Base-by-base conservation (phyloP, 2,888 invertebrate species). In the Diarsia brunnea region DNA sequence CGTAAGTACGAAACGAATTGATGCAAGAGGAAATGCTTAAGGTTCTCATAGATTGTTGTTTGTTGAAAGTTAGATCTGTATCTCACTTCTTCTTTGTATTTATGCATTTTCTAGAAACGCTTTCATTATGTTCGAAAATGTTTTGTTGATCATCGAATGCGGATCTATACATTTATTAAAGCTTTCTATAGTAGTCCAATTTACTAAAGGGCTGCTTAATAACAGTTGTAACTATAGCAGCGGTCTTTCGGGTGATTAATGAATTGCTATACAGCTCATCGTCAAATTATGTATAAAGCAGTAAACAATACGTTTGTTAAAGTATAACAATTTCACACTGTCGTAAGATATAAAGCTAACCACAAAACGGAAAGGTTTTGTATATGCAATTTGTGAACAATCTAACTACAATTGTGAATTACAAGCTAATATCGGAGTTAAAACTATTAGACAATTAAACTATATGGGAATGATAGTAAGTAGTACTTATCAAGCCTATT, bases 1-100 rank as follows among this genome's bases (percentile, higher is more conserved):
- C 92, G 96, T 96, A 95, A 96, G 96, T 96, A 96, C 93, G 89
- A 92, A 93, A 90, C 91, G 94, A 93, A 93, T 94, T 94, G 94
- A 93, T 92, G 95, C 96, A 93, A 95, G 88, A 93, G 90, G 90
- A 94, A 90, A 93, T 92, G 95, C 95, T 95, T 80, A 92, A 93
- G 91, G 92, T 92, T 93, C 91, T 93, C 90, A 93, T 95, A 95
- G 91, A 93, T 90, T 94, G 94, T 94, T 95, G 94, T 95, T 94
- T 95, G 92, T 93, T 92, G 86, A 92, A 91, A 91, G 87, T 91
- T 92, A 94, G 90, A 91, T 86, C 90, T 93, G 90, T 92, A 91
- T 92, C 92, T 88, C 87, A 88, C 87, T 93, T 93, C 94, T 95
- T 94, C 91, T 89, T 82, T 88, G 89, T 93, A 90, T 92, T 92